Evolutionary conservation across 1,140 invertebrate genomes (phyloP).

Genomic region (Nixonia krombeini): DNA sequence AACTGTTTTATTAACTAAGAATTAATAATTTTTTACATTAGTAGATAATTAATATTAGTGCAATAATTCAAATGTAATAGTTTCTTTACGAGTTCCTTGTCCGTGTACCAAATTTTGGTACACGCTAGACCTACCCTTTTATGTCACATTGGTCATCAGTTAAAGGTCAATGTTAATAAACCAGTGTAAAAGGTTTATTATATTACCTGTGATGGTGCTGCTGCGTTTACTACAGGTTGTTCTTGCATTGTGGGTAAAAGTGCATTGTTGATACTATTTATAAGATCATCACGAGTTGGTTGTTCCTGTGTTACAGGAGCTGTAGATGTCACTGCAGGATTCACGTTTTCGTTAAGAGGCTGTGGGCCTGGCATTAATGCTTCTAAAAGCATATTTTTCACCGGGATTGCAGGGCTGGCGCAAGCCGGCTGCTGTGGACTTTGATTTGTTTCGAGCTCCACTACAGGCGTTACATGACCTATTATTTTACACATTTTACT

Average conservation of each 20-base stretch:
- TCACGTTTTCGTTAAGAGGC: slow-evolving; percentile 42
- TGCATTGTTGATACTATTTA: slow-evolving; percentile 64
- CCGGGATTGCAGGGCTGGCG: slow-evolving; percentile 64
- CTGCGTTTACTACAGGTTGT: slow-evolving; percentile 70
- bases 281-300: slow-evolving; percentile 71
- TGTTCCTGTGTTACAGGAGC: slow-evolving; percentile 57
- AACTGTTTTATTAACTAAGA: neutral
- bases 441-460: slow-evolving; percentile 53
- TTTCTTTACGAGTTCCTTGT: too few relatives aligned
- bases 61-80: neutral
- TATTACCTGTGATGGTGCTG: slow-evolving; percentile 45
- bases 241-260: slow-evolving; percentile 72
- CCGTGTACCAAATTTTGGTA: too few relatives aligned
- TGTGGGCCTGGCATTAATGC: slow-evolving; percentile 67
- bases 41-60: neutral
- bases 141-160: too few relatives aligned
- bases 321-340: slow-evolving; percentile 38
- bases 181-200: neutral
- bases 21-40: neutral
- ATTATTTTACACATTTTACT: too few relatives aligned
- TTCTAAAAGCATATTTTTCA: slow-evolving; percentile 71
- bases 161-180: too few relatives aligned
- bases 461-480: slow-evolving; percentile 9
- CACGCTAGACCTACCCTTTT: too few relatives aligned
- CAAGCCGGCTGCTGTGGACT: slow-evolving; percentile 57